Conservation (phyloP, 2,888 invertebrate genomes). For the Campoplex capitator region DNA sequence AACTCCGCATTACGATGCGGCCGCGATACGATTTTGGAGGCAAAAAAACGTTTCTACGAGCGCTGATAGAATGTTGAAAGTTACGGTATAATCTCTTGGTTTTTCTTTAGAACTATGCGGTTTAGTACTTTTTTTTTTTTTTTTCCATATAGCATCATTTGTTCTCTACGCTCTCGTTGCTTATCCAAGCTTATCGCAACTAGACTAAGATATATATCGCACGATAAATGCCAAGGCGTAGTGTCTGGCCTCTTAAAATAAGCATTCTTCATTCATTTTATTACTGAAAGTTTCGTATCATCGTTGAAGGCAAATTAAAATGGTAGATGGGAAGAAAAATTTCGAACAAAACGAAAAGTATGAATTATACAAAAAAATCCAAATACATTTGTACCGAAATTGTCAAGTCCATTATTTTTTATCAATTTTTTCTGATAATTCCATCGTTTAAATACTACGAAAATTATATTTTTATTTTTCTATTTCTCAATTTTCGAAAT, state of each 20-base stretch:
- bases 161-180: slow-evolving; percentile 67
- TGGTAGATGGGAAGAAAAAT: neutral
- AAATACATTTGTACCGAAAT: no score
- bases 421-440: no score
- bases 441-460: no score
- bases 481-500: no score
- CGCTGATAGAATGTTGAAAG: slow-evolving; percentile 44
- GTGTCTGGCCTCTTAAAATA: slow-evolving; percentile 32
- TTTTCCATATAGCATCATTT: slow-evolving; percentile 42
- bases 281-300: slow-evolving; percentile 14
- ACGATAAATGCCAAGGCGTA: slow-evolving; percentile 38
- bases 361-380: no score
- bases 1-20: no score
- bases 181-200: slow-evolving; percentile 65
- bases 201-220: slow-evolving; percentile 55
- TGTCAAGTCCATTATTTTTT: no score
- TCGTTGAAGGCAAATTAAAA: neutral
- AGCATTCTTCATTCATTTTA: slow-evolving; percentile 25
- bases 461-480: no score
- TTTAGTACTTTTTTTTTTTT: slow-evolving; percentile 9
- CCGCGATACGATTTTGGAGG: slow-evolving; percentile 40
- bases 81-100: slow-evolving; percentile 40
- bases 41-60: slow-evolving; percentile 20
- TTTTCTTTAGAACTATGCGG: slow-evolving; percentile 1
- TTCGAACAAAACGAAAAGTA: neutral